Evolutionary conservation across 2,797 vertebrate genomes (phyloP).

Genomic region (Epinephelus coioides): DNA sequence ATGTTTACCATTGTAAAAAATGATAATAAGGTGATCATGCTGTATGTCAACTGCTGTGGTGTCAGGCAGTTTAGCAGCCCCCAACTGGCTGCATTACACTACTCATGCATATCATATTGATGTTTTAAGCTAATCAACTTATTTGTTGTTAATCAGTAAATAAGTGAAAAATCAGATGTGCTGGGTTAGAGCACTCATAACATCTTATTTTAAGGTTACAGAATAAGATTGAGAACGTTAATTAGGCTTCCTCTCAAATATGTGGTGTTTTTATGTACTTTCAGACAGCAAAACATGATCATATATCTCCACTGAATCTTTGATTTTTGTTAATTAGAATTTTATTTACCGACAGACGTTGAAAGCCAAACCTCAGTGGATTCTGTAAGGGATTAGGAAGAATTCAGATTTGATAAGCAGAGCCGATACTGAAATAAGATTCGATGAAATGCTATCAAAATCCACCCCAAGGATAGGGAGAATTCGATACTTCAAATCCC

Average conservation of each 20-base stretch:
- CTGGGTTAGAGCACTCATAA: neutral
- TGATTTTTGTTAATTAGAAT: neutral
- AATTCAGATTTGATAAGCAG: slow-evolving; percentile 20
- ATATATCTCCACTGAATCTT: neutral
- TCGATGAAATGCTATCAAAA: neutral
- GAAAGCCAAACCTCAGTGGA: neutral
- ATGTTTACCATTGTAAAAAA: neutral
- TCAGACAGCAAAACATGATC: neutral
- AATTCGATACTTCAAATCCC: slow-evolving; percentile 1
- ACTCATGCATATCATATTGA: neutral
- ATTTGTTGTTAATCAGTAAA: neutral
- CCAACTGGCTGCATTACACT: neutral
- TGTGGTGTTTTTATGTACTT: no score
- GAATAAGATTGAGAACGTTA: neutral
- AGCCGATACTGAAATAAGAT: slow-evolving; percentile 11
- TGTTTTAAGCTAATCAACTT: neutral
- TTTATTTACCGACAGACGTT: neutral
- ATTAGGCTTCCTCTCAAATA: neutral
- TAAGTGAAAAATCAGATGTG: neutral
- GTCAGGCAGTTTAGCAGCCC: neutral
- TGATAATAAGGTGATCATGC: no score
- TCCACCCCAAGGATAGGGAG: neutral
- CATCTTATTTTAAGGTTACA: neutral
- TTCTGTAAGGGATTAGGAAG: slow-evolving; percentile 19
- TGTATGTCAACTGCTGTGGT: neutral